These are phyloP conservation scores for Sorex maritimensis DNA, from an alignment of 2,797 vertebrate species.

Conservation along the genomic window DNA sequence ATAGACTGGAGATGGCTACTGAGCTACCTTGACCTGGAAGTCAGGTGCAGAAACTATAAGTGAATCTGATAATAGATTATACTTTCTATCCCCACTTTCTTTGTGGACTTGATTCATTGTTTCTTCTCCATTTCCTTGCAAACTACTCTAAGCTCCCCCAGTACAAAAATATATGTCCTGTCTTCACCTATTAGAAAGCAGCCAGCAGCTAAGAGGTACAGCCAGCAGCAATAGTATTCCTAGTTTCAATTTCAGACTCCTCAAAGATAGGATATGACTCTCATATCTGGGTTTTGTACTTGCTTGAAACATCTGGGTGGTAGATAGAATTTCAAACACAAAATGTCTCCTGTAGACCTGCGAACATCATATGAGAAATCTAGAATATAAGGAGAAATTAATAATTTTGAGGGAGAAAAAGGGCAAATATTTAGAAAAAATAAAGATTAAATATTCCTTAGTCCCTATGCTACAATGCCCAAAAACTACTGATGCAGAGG, in stretches of 20 bases:
- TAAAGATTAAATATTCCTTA: not conserved
- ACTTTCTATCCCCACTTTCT: not conserved
- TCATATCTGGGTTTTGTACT: not conserved
- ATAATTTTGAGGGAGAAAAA: not conserved
- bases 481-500: not conserved
- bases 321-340: not conserved
- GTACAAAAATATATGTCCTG: not conserved
- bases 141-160: not conserved
- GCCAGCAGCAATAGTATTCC: not conserved
- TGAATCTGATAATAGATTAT: conserved; percentile 12
- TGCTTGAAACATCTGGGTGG: not conserved
- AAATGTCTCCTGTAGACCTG: too few species aligned
- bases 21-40: conserved; percentile 17
- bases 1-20: not conserved
- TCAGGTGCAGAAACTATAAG: not conserved
- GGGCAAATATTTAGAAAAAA: not conserved
- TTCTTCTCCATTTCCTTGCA: not conserved
- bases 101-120: not conserved
- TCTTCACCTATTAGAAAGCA: not conserved
- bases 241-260: not conserved
- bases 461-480: not conserved
- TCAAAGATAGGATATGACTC: not conserved
- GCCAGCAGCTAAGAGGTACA: not conserved
- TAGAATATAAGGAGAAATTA: not conserved
- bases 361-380: not conserved